phyloP scores from a whole-genome alignment of 2,888 invertebrate species.

The Orgyia antiqua region DNA sequence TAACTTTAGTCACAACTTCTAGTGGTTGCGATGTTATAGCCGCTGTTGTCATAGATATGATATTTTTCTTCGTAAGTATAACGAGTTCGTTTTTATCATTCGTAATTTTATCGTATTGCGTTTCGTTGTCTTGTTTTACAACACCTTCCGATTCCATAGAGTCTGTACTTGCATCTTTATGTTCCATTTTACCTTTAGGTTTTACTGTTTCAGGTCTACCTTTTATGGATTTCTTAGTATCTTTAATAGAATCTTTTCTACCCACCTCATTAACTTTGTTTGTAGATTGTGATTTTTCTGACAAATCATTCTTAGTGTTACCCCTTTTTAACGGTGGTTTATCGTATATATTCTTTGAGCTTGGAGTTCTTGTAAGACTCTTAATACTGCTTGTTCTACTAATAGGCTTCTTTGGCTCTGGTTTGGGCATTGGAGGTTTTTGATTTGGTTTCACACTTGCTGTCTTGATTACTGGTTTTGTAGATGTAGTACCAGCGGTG shows the following conservation, averaged over 20 bases:
- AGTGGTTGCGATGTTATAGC: constrained; percentile 77
- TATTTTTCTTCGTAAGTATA: constrained; percentile 66
- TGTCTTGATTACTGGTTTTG: constrained; percentile 46
- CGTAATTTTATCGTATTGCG: constrained; percentile 66
- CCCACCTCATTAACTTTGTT: constrained; percentile 51
- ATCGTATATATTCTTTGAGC: constrained; percentile 57
- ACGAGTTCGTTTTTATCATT: constrained; percentile 63
- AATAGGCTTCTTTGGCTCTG: constrained; percentile 56
- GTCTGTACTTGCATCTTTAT: constrained; percentile 29
- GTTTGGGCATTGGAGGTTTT: constrained; percentile 47
- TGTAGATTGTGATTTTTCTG: constrained; percentile 47
- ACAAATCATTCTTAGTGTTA: constrained; percentile 51
- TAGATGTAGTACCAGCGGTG: not conserved
- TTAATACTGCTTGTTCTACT: constrained; percentile 64
- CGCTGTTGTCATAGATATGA: constrained; percentile 78
- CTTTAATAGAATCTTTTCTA: constrained; percentile 35
- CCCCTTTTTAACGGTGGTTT: constrained; percentile 57
- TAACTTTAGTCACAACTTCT: constrained; percentile 74
- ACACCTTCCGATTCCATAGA: constrained; percentile 44
- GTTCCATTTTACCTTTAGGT: constrained; percentile 26
- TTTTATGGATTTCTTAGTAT: constrained; percentile 9
- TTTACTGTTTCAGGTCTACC: constrained; percentile 21
- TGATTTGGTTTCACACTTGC: constrained; percentile 47
- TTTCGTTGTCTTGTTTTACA: constrained; percentile 62
- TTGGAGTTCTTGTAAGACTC: constrained; percentile 57